phyloP scores from a whole-genome alignment of 2,888 invertebrate genomes.

The Celastrina argiolus region DNA sequence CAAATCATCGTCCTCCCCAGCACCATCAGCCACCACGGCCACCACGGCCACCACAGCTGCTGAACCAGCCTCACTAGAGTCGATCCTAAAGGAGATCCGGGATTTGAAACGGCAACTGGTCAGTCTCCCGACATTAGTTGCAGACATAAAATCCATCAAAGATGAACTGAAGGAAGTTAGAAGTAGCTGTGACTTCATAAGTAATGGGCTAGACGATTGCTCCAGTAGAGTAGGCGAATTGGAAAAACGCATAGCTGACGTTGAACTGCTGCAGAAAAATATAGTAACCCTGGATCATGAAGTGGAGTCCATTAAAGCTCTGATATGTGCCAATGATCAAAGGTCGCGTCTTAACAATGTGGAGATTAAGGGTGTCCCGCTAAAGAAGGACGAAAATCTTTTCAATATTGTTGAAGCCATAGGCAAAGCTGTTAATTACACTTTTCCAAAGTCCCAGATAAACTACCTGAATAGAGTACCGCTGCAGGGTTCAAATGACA shows the following conservation, averaged over 20 bases:
- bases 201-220: too few species aligned
- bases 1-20: too few species aligned
- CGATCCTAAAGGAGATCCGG: too few species aligned
- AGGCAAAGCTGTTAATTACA: conserved; percentile 9
- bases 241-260: not conserved
- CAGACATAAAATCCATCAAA: too few species aligned
- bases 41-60: too few species aligned
- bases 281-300: not conserved
- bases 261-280: not conserved
- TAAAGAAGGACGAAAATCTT: conserved; percentile 33
- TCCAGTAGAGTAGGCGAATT: too few species aligned
- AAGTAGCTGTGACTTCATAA: too few species aligned
- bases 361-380: conserved; percentile 33
- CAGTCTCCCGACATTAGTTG: too few species aligned
- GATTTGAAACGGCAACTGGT: too few species aligned
- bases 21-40: too few species aligned
- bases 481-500: conserved; percentile 8
- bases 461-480: conserved; percentile 22
- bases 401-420: conserved; percentile 25
- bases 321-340: not conserved
- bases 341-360: conserved; percentile 30
- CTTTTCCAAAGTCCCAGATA: conserved; percentile 15
- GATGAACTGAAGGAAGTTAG: too few species aligned
- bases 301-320: not conserved
- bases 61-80: too few species aligned